A percentile compares a stretch with the other conserved stretches of the same genome.
phyloP scores from a whole-genome alignment of 1,140 invertebrate genomes.

The Trichogramma pretiosum region DNA sequence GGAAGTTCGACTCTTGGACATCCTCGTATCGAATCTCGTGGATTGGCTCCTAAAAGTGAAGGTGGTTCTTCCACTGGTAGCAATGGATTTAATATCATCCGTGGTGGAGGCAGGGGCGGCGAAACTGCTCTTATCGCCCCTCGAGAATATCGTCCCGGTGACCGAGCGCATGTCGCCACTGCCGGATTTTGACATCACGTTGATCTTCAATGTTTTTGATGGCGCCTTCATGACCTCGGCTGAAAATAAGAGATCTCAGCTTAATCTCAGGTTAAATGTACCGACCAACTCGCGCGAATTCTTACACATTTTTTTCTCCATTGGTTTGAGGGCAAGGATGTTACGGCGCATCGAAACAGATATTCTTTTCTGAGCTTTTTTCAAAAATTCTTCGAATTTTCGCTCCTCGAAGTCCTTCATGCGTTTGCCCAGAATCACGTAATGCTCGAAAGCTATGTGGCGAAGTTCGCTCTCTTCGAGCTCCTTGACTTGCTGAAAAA shows the following conservation, averaged over 20 bases:
- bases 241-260: too few species aligned
- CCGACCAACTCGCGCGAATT: too few species aligned
- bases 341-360: conserved; percentile 57
- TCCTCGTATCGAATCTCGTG: too few species aligned
- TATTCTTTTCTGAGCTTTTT: conserved; percentile 48
- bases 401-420: conserved; percentile 69
- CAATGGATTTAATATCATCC: too few species aligned
- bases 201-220: conserved; percentile 8
- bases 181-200: conserved; percentile 1
- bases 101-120: too few species aligned
- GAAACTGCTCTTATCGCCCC: not conserved
- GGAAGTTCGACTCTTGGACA: too few species aligned
- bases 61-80: too few species aligned
- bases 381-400: conserved; percentile 56
- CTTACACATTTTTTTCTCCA: conserved; percentile 21
- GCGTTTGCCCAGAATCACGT: conserved; percentile 61
- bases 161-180: conserved; percentile 6
- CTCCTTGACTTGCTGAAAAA: conserved; percentile 66
- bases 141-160: not conserved
- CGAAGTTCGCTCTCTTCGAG: conserved; percentile 67
- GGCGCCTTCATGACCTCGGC: too few species aligned
- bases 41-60: too few species aligned
- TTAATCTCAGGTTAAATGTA: too few species aligned
- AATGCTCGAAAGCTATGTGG: conserved; percentile 63
- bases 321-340: conserved; percentile 49